Conservation (phyloP, 2,888 invertebrate species). For the Erebia ligea region DNA sequence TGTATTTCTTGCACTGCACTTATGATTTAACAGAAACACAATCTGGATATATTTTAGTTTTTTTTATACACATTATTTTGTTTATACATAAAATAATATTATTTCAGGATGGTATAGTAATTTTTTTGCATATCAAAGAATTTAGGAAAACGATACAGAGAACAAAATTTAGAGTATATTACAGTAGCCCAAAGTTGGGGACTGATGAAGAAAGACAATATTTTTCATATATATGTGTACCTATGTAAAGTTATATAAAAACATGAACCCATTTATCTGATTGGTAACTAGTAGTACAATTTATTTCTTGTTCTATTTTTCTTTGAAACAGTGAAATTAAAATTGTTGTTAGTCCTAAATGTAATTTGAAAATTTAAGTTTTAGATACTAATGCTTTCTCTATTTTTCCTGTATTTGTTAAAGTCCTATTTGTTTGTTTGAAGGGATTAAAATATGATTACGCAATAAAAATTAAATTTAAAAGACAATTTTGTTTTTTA, state of each 20-base stretch:
- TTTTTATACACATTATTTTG: conserved; percentile 3
- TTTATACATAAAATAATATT: conserved; percentile 5
- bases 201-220: conserved; percentile 66
- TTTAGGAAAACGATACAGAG: conserved; percentile 33
- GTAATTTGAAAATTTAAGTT: conserved; percentile 27
- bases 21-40: conserved; percentile 16
- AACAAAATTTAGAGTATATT: conserved; percentile 37
- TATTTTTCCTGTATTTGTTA: conserved; percentile 59
- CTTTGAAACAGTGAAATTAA: conserved; percentile 13
- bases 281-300: conserved; percentile 6
- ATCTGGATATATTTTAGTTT: conserved; percentile 3
- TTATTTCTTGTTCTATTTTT: not conserved
- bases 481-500: conserved; percentile 23
- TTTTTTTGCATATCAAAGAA: conserved; percentile 55
- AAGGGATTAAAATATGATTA: conserved; percentile 65
- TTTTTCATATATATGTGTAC: conserved; percentile 45
- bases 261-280: conserved; percentile 1
- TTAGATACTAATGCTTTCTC: conserved; percentile 49
- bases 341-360: conserved; percentile 31
- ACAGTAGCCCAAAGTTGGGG: conserved; percentile 34
- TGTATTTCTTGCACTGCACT: conserved; percentile 25
- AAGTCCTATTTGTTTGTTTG: conserved; percentile 56
- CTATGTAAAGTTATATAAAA: not conserved
- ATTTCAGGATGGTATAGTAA: conserved; percentile 25
- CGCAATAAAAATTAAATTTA: conserved; percentile 63